phyloP scores from a whole-genome alignment of 2,888 invertebrate species.

The Drosophila maculinotata region DNA sequence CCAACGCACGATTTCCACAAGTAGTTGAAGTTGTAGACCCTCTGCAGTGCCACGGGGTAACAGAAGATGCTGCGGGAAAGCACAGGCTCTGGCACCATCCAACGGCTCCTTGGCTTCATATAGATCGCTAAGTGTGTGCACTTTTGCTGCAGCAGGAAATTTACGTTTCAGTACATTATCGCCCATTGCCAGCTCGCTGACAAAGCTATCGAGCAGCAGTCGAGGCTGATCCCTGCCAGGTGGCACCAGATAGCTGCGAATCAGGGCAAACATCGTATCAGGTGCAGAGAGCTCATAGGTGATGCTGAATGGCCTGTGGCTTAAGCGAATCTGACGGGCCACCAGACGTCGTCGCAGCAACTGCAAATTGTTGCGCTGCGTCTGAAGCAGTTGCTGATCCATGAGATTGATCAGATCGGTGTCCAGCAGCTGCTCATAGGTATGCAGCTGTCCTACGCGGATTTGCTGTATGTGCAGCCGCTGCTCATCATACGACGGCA shows the following conservation, averaged over 20 bases:
- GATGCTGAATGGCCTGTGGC: constrained; percentile 88
- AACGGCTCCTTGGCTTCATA: constrained; percentile 83
- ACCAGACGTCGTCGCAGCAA: constrained; percentile 61
- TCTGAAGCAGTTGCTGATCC: constrained; percentile 71
- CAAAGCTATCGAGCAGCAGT: constrained; percentile 88
- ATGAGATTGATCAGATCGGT: constrained; percentile 86
- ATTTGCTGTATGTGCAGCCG: constrained; percentile 87
- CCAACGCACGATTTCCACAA: constrained; percentile 86
- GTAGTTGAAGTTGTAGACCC: constrained; percentile 87
- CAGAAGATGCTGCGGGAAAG: constrained; percentile 87
- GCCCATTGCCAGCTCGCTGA: constrained; percentile 86
- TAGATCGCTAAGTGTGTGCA: constrained; percentile 83
- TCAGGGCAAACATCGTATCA: constrained; percentile 86
- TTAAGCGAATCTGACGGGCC: constrained; percentile 89
- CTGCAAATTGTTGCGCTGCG: constrained; percentile 65
- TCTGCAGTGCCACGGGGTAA: constrained; percentile 87
- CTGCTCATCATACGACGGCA: constrained; percentile 68
- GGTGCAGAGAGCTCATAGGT: constrained; percentile 87
- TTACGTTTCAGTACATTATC: constrained; percentile 72
- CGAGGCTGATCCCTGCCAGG: constrained; percentile 87
- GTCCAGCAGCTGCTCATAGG: constrained; percentile 88
- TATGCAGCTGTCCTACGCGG: constrained; percentile 88
- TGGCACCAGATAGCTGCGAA: constrained; percentile 89
- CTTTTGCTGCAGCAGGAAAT: constrained; percentile 86
- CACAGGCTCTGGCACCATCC: constrained; percentile 64